Conservation (phyloP, 2,113 vertebrate genomes). For the Podiceps cristatus region DNA sequence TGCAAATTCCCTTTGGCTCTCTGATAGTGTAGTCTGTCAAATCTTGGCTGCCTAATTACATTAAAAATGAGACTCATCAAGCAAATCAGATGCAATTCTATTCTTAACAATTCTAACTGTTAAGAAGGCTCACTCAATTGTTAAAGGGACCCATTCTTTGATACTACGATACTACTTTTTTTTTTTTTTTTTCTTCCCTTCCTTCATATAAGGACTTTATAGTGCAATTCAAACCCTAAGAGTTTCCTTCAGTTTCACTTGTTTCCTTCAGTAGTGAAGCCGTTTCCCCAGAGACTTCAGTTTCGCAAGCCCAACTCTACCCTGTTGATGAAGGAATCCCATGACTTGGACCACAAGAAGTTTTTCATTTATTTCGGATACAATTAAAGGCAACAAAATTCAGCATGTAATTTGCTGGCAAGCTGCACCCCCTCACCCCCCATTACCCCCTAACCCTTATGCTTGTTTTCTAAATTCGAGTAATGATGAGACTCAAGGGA, state of each 20-base stretch:
- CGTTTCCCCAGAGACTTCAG: not conserved
- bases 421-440: not conserved
- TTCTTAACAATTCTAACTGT: conserved; percentile 6
- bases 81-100: conserved; percentile 20
- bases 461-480: conserved; percentile 35
- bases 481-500: conserved; percentile 49
- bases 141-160: not conserved
- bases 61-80: conserved; percentile 59
- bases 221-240: not conserved
- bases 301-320: conserved; percentile 1
- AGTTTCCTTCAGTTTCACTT: not conserved
- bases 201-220: not conserved
- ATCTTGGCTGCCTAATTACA: conserved; percentile 56
- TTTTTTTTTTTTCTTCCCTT: no score
- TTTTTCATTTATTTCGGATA: conserved; percentile 50
- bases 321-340: not conserved
- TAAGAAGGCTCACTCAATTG: not conserved
- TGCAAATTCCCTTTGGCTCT: conserved; percentile 63
- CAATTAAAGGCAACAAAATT: conserved; percentile 42
- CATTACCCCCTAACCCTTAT: conserved; percentile 1
- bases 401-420: not conserved
- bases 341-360: conserved; percentile 43
- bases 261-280: conserved; percentile 26
- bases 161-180: not conserved
- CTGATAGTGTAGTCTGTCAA: conserved; percentile 52